phyloP scores from a whole-genome alignment of 2,888 invertebrate genomes.

The Dryomyza anilis region DNA sequence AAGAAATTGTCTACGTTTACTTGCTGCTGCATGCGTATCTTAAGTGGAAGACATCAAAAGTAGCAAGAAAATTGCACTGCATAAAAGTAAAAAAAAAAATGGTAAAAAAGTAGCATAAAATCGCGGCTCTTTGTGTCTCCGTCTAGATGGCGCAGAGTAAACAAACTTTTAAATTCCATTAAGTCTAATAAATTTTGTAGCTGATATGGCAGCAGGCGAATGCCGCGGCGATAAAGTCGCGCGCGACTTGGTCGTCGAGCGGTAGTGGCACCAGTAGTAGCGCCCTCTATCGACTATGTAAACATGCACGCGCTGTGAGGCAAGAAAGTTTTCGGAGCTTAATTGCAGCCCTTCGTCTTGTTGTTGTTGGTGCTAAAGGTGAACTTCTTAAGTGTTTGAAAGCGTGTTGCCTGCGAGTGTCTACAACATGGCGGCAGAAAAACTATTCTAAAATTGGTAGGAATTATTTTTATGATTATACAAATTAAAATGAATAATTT shows the following conservation, averaged over 20 bases:
- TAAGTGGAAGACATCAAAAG: conserved; percentile 12
- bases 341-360: not conserved
- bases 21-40: not conserved
- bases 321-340: not conserved
- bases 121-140: not conserved
- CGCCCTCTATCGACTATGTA: conserved; percentile 34
- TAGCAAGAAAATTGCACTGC: not conserved
- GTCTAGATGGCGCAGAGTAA: conserved; percentile 38
- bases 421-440: no score
- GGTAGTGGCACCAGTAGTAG: not conserved
- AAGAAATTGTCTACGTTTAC: no score
- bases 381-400: not conserved
- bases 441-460: no score
- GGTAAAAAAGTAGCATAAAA: not conserved
- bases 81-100: not conserved
- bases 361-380: not conserved
- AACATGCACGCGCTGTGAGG: not conserved
- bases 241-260: not conserved
- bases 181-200: conserved; percentile 57
- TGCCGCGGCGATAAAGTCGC: conserved; percentile 11
- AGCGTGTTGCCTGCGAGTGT: no score
- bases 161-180: conserved; percentile 58
- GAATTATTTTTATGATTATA: no score
- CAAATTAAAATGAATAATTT: no score
- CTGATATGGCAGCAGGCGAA: conserved; percentile 43